Percentiles rank a stretch among this genome's conserved stretches.
Conservation (phyloP, 1,140 invertebrate species). For the Trichonephila clavipes region DNA sequence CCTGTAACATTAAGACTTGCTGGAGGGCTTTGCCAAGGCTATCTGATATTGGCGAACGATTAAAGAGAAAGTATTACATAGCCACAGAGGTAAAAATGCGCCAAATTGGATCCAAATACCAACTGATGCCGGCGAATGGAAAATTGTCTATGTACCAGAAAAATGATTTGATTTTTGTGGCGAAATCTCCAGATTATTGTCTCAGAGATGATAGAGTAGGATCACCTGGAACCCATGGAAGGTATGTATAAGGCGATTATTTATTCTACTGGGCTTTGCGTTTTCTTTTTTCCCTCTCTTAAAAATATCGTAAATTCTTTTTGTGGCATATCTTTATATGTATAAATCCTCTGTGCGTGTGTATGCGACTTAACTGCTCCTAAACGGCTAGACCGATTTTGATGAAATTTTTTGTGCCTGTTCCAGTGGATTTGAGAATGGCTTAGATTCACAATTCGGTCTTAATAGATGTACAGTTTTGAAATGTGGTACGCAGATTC, state of each 20-base stretch:
- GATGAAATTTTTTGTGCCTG: too few relatives aligned
- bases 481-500: too few relatives aligned
- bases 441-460: too few relatives aligned
- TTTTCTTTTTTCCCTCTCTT: too few relatives aligned
- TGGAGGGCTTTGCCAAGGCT: conserved; percentile 92
- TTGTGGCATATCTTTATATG: too few relatives aligned
- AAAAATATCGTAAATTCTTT: too few relatives aligned
- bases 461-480: too few relatives aligned
- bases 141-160: conserved; percentile 70
- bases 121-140: conserved; percentile 69
- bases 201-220: conserved; percentile 85
- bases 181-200: conserved; percentile 93
- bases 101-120: conserved; percentile 56
- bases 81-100: conserved; percentile 88
- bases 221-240: conserved; percentile 88
- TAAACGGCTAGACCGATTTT: too few relatives aligned
- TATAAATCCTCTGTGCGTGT: too few relatives aligned
- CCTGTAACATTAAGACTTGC: conserved; percentile 94
- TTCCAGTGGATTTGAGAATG: too few relatives aligned
- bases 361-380: too few relatives aligned
- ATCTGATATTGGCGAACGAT: conserved; percentile 86
- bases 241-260: conserved; percentile 80
- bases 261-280: too few relatives aligned
- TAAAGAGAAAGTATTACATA: conserved; percentile 93
- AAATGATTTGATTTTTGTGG: conserved; percentile 93